Evolutionary conservation across 2,888 invertebrate genomes (phyloP).

Genomic region (Drosophila picticornis): DNA sequence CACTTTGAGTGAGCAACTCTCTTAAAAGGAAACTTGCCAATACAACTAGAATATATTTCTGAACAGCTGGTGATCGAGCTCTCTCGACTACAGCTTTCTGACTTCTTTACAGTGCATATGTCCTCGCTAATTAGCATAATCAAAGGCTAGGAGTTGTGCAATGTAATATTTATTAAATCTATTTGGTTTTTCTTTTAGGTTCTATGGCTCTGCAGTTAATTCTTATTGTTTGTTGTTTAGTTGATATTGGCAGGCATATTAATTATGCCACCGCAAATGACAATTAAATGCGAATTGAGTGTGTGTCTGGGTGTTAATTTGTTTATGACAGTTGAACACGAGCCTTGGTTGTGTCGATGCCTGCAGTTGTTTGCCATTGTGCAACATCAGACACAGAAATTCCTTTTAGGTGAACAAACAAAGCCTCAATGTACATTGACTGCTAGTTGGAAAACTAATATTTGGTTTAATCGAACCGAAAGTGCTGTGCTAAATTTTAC

Average conservation of each 20-base stretch:
- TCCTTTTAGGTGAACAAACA: background rate
- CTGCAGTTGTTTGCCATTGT: constrained; percentile 47
- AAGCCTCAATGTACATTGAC: background rate
- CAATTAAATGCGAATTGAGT: constrained; percentile 54
- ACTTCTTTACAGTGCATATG: background rate
- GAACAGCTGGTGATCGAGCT: background rate
- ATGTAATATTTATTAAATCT: background rate
- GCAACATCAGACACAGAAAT: constrained; percentile 4
- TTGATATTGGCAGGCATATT: constrained; percentile 39
- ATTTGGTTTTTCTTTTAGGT: background rate
- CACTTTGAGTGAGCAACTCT: background rate
- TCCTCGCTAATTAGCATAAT: background rate
- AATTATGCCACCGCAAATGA: constrained; percentile 58
- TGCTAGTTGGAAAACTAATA: constrained; percentile 7
- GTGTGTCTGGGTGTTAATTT: constrained; percentile 8
- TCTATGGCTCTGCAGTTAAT: background rate
- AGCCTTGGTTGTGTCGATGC: constrained; percentile 21
- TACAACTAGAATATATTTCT: background rate
- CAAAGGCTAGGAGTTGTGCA: background rate
- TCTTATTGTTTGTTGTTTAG: constrained; percentile 12
- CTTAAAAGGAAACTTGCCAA: background rate
- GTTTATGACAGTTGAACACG: constrained; percentile 17
- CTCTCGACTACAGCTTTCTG: background rate
- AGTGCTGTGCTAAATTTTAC: background rate
- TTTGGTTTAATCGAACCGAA: constrained; percentile 23